Percentiles rank a stretch among this genome's conserved stretches.
Conservation (phyloP, 2,113 vertebrate species). For the Semicossyphus pulcher region DNA sequence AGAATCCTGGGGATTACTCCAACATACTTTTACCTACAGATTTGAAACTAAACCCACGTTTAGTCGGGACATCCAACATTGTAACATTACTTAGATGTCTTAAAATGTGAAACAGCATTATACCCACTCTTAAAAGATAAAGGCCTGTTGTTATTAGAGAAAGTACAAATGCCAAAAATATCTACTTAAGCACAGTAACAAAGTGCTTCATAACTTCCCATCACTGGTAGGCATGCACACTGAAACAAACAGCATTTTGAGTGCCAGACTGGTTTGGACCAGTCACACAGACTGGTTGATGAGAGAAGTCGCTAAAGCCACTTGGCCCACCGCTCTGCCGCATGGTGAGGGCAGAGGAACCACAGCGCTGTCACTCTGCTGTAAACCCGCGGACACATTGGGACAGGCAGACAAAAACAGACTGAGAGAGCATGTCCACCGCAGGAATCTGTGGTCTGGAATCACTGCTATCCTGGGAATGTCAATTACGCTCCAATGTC, state of each 20-base stretch:
- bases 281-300: constrained; percentile 71
- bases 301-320: constrained; percentile 77
- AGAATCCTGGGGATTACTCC: too few relatives aligned
- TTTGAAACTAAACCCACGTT: too few relatives aligned
- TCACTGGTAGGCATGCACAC: constrained; percentile 24
- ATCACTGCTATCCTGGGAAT: constrained; percentile 78
- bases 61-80: too few relatives aligned
- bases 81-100: too few relatives aligned
- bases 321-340: constrained; percentile 65
- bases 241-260: constrained; percentile 38
- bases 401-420: constrained; percentile 73
- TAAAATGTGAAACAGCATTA: too few relatives aligned
- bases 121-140: too few relatives aligned
- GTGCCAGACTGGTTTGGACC: constrained; percentile 63
- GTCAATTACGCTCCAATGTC: constrained; percentile 68
- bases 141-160: too few relatives aligned
- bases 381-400: constrained; percentile 70
- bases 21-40: too few relatives aligned
- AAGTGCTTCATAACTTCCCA: not conserved
- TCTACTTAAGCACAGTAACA: too few relatives aligned
- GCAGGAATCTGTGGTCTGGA: constrained; percentile 84
- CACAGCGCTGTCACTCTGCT: constrained; percentile 71
- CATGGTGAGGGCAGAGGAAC: constrained; percentile 72
- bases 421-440: constrained; percentile 67
- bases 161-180: too few relatives aligned